Evolutionary conservation across 2,113 vertebrate genomes (phyloP).

Genomic region (Hemicordylus capensis): DNA sequence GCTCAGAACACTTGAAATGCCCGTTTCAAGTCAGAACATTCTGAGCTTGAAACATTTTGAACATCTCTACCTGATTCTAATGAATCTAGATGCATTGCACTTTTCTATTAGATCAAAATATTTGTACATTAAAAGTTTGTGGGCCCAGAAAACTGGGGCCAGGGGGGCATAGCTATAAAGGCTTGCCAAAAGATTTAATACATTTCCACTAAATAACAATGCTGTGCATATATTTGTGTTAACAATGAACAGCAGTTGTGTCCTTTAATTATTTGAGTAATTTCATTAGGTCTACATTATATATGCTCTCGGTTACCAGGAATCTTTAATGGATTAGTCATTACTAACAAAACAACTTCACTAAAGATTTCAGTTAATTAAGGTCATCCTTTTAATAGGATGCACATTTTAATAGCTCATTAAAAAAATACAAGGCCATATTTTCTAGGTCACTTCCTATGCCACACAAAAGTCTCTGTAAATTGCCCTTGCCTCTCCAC

Average conservation of each 20-base stretch:
- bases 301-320: not conserved
- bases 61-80: not conserved
- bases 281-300: not conserved
- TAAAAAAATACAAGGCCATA: not conserved
- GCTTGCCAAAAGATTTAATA: not conserved
- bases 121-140: not conserved
- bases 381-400: not conserved
- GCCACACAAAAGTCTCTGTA: not conserved
- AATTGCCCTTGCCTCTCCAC: not conserved
- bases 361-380: not conserved
- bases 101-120: not conserved
- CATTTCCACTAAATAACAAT: not conserved
- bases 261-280: not conserved
- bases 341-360: not conserved
- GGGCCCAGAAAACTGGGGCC: not conserved
- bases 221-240: not conserved
- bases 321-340: not conserved
- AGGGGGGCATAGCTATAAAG: not conserved
- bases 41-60: no score
- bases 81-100: no score
- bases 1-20: no score
- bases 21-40: no score
- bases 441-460: not conserved
- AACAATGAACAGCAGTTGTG: not conserved
- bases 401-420: not conserved